Base-by-base conservation (phyloP, 2,113 vertebrate genomes). In the Sisor rabdophorus region DNA sequence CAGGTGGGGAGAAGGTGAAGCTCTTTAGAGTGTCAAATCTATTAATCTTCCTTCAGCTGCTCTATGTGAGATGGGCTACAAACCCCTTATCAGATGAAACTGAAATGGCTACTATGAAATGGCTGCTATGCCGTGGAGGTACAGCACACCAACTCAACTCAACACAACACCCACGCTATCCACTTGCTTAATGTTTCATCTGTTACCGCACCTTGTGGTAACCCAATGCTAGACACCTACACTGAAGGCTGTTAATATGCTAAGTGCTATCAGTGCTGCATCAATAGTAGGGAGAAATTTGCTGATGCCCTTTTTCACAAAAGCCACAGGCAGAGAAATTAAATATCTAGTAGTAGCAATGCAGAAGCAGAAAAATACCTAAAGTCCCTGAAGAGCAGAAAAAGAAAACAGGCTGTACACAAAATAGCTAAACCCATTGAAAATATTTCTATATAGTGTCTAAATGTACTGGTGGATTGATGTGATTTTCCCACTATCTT, bases 21-120 rank as follows among this genome's bases (percentile, higher is more conserved):
- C 60, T 40, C 75, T 22, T 47, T 44, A 55, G 44, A n/a, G 48
- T 75, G 72, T 83, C 79, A 79, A 80, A 83, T 69, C 82, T 81
- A 73, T 80, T 80, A 77, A 84, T 79, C 82, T 76, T 81, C n/a
- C 52, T 61, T 79, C 56, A 67, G 52, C 30, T 20, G 52, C 61
- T 44, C 56, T 59, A 73, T 56, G 55, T 30, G 69, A 72, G 54
- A 63, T 52, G 50, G 65, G 30, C 76, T 24, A 54, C 50, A 47
- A 44, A 67, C 69, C 28, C 69, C 48, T 76, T 69, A 65, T 79
- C 76, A 79, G 50, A 28, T 73, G 73, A 79, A 74, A 73, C 30
- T 5, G 69, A 81, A 47, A 79, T 73, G 44, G 20, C 76, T 47
- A 47, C 61, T 73, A 70, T 84, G 77, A 22, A 60, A 79, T 84